These are phyloP conservation scores for Lithodes maja DNA, from an alignment of 2,888 invertebrate species.

Conservation along the genomic window DNA sequence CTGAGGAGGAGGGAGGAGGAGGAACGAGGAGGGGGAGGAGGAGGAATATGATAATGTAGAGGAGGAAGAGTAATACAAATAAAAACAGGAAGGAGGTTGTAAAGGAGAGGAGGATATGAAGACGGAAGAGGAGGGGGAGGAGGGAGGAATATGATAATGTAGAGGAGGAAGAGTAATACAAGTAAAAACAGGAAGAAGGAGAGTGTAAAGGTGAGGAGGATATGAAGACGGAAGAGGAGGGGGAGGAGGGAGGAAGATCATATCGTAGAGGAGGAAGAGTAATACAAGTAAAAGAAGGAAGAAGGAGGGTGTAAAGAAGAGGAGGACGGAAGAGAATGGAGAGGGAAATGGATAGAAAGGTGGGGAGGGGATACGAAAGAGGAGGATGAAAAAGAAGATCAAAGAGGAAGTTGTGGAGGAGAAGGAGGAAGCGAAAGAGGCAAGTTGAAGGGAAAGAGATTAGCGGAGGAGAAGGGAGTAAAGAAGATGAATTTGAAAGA, in stretches of 20 bases:
- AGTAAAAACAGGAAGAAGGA: not conserved
- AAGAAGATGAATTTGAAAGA: not conserved
- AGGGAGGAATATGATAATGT: not conserved
- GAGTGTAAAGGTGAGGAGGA: not conserved
- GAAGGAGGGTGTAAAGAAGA: not conserved
- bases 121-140: not conserved
- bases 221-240: not conserved
- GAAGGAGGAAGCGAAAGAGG: not conserved
- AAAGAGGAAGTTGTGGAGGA: not conserved
- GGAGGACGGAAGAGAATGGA: not conserved
- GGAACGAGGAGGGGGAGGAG: not conserved
- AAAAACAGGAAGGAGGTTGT: not conserved
- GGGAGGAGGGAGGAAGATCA: not conserved
- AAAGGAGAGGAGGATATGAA: not conserved
- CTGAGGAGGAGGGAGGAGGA: no score
- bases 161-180: not conserved
- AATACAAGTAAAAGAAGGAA: not conserved
- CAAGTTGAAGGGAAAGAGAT: not conserved
- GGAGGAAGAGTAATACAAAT: not conserved
- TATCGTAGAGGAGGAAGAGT: not conserved
- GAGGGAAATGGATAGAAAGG: not conserved
- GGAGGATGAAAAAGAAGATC: not conserved
- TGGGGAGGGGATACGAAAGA: not conserved
- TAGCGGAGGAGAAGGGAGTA: not conserved
- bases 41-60: not conserved